A percentile compares a stretch with the other conserved stretches of the same genome.
phyloP scores from a whole-genome alignment of 1,140 invertebrate species.

The Paraescarpia echinospica region DNA sequence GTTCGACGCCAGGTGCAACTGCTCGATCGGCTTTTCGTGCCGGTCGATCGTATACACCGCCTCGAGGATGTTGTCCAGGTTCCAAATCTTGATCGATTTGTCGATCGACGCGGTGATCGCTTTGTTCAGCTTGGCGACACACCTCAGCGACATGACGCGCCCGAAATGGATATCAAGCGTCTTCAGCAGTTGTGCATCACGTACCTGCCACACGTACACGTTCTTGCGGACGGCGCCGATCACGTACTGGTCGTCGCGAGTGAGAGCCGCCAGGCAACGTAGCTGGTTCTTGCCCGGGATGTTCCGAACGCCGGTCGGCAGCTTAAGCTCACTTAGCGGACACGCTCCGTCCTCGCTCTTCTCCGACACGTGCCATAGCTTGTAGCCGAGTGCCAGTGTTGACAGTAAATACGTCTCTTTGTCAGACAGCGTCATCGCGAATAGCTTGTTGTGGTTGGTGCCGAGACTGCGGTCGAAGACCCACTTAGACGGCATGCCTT shows the following conservation, averaged over 20 bases:
- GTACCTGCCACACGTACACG: conserved; percentile 90
- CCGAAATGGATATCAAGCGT: conserved; percentile 95
- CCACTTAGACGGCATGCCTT: conserved; percentile 43
- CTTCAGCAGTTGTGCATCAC: conserved; percentile 74
- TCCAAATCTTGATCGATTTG: conserved; percentile 97
- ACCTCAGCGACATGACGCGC: conserved; percentile 87
- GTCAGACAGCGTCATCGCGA: conserved; percentile 80
- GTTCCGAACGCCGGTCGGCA: conserved; percentile 89
- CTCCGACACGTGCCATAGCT: conserved; percentile 57
- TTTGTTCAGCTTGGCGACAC: conserved; percentile 83
- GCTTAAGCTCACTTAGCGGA: conserved; percentile 61
- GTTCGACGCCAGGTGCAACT: conserved; percentile 19
- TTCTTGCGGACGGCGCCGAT: conserved; percentile 94
- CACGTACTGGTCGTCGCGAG: conserved; percentile 85
- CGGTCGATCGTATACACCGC: conserved; percentile 94
- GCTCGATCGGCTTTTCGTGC: conserved; percentile 91
- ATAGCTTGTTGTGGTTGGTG: conserved; percentile 62
- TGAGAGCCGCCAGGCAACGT: conserved; percentile 71
- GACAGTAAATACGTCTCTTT: conserved; percentile 79
- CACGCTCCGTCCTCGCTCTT: conserved; percentile 26
- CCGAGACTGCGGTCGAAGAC: conserved; percentile 55
- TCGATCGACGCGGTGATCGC: conserved; percentile 96
- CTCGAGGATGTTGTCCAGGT: conserved; percentile 98
- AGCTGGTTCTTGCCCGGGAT: conserved; percentile 71
- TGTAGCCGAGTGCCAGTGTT: conserved; percentile 80